phyloP scores from a whole-genome alignment of 2,113 vertebrate genomes.

The Brachyhypopomus gauderio region DNA sequence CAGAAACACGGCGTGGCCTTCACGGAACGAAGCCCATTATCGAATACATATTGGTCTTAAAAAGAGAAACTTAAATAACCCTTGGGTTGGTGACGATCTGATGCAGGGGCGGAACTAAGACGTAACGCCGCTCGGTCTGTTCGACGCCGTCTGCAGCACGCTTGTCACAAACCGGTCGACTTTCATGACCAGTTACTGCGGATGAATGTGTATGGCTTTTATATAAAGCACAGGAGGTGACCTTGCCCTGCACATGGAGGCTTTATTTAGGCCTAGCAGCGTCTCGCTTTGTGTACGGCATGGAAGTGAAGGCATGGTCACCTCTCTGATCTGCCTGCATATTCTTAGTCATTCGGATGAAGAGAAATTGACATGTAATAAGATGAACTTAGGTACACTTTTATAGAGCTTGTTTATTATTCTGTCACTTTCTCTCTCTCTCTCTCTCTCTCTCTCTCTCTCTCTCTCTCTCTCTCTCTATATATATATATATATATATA shows the following conservation, averaged over 20 bases:
- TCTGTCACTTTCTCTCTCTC: background rate
- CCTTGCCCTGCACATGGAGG: slow-evolving; percentile 2
- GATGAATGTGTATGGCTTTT: background rate
- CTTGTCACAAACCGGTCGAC: slow-evolving; percentile 25
- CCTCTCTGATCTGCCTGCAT: slow-evolving; percentile 6
- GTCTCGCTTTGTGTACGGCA: background rate
- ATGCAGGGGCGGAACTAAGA: background rate
- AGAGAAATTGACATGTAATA: background rate
- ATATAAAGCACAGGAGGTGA: background rate
- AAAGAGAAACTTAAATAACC: slow-evolving; percentile 25
- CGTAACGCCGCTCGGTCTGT: background rate
- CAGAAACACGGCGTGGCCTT: background rate
- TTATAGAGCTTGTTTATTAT: background rate
- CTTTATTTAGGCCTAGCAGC: slow-evolving; percentile 1
- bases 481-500: no score
- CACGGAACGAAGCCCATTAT: slow-evolving; percentile 1
- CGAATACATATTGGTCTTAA: background rate
- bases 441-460: no score
- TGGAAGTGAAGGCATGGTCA: slow-evolving; percentile 15
- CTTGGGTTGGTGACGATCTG: background rate
- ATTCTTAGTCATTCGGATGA: slow-evolving; percentile 3
- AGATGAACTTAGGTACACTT: background rate
- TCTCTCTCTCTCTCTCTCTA: no score
- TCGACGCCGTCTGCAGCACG: background rate
- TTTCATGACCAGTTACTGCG: slow-evolving; percentile 32